Conservation (phyloP, 2,888 invertebrate genomes). For the Drymonia ruficornis region DNA sequence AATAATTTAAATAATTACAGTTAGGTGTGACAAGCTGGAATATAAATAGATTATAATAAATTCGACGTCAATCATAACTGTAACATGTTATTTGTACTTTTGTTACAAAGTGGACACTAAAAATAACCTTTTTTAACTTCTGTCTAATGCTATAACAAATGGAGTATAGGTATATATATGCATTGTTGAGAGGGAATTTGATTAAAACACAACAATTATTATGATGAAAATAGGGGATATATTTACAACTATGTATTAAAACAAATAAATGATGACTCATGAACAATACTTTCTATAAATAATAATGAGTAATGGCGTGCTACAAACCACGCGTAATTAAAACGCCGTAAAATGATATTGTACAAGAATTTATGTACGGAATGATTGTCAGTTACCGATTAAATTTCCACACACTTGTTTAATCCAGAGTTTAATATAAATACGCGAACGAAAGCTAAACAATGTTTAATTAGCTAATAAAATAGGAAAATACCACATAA, state of each 20-base stretch:
- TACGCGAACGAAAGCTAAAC: conserved; percentile 15
- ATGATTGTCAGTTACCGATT: conserved; percentile 43
- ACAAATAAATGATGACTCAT: conserved; percentile 77
- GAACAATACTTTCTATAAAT: conserved; percentile 78
- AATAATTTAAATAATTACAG: no score
- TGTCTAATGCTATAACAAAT: no score
- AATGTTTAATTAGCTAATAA: conserved; percentile 22
- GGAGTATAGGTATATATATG: no score
- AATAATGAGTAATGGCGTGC: conserved; percentile 71
- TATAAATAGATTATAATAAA: no score
- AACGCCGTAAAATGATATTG: conserved; percentile 49
- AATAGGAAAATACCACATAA: conserved; percentile 37
- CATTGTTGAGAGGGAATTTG: not conserved
- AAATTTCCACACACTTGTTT: not conserved
- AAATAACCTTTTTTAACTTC: no score
- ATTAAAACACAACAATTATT: conserved; percentile 56
- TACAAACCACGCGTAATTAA: conserved; percentile 59
- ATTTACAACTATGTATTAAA: conserved; percentile 77
- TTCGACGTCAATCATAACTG: no score
- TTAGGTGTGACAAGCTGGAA: no score
- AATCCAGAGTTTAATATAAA: conserved; percentile 10
- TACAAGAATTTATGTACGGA: conserved; percentile 61
- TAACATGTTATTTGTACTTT: no score
- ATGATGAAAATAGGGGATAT: conserved; percentile 84
- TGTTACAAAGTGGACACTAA: no score